Evolutionary conservation across 2,113 vertebrate genomes (phyloP).

Genomic region (Heliornis fulica): DNA sequence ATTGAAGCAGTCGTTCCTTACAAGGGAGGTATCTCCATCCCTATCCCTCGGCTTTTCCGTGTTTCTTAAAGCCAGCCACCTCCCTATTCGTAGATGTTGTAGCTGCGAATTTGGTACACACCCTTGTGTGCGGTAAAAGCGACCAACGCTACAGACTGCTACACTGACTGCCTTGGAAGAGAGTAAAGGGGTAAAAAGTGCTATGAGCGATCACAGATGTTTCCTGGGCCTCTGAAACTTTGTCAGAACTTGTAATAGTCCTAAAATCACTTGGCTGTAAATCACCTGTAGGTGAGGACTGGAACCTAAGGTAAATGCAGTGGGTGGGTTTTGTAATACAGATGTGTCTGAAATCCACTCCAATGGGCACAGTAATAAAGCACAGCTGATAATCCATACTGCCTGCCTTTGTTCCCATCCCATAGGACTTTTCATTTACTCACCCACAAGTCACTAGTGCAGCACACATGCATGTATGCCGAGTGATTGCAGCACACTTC

Average conservation of each 20-base stretch:
- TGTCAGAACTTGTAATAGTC: neutral
- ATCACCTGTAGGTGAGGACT: neutral
- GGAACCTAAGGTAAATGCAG: neutral
- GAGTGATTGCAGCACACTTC: fast-evolving
- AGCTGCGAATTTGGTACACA: too few relatives aligned
- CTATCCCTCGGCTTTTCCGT: neutral
- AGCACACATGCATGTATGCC: neutral
- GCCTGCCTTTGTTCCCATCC: fast-evolving
- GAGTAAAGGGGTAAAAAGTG: neutral
- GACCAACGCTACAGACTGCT: neutral
- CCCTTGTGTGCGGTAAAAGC: neutral
- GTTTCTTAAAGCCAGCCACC: neutral
- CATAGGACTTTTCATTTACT: neutral
- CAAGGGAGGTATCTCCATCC: fast-evolving
- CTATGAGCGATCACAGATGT: neutral
- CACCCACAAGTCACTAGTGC: neutral
- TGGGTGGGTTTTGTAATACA: neutral
- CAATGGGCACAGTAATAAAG: neutral
- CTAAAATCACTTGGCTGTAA: neutral
- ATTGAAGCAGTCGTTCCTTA: neutral
- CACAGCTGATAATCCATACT: neutral
- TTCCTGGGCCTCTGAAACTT: neutral
- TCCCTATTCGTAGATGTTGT: neutral
- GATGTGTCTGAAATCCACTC: neutral
- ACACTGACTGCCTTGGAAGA: neutral